Conservation (phyloP, 2,113 vertebrate genomes). For the Hypanus sabinus region DNA sequence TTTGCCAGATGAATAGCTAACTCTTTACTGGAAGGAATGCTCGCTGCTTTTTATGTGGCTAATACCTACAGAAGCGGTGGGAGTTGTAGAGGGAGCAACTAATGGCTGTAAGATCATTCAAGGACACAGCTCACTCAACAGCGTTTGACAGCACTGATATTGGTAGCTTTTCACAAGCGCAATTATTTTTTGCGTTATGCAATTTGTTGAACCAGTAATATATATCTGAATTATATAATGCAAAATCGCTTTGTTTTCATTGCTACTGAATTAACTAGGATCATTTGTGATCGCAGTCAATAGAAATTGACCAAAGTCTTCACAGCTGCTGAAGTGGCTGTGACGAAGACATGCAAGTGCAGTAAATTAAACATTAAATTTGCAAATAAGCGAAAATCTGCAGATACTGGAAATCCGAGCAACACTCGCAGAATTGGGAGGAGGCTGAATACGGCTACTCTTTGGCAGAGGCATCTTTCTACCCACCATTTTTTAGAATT, state of each 20-base stretch:
- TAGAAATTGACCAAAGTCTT: background rate
- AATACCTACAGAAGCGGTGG: background rate
- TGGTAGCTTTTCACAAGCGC: background rate
- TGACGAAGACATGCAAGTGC: background rate
- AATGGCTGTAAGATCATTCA: background rate
- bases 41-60: background rate
- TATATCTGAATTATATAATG: background rate
- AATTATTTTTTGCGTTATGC: background rate
- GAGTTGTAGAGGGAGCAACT: background rate
- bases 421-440: background rate
- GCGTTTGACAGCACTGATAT: background rate
- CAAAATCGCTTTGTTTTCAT: background rate
- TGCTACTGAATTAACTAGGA: background rate
- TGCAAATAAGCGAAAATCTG: background rate
- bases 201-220: background rate
- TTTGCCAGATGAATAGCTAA: background rate
- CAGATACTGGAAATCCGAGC: too few relatives aligned
- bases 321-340: background rate
- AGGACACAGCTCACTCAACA: background rate
- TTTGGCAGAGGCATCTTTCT: background rate
- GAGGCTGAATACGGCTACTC: background rate
- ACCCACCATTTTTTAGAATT: background rate
- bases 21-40: background rate
- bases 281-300: background rate
- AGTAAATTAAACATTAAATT: background rate